Conservation (phyloP, 2,113 vertebrate species). For the Lathamus discolor region DNA sequence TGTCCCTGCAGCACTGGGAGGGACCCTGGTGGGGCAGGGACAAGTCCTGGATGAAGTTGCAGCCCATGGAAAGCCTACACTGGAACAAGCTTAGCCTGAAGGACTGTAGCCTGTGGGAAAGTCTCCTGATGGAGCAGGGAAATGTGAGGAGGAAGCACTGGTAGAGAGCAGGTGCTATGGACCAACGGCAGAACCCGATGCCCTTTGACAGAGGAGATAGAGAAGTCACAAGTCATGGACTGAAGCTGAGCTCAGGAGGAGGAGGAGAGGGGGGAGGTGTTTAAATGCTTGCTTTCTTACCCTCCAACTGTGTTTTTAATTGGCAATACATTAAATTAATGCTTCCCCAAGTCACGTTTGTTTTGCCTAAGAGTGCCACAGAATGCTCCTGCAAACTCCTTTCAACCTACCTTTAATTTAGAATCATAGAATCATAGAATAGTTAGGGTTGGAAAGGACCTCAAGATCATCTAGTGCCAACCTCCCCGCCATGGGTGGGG, state of each 20-base stretch:
- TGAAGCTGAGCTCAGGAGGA: too few species aligned
- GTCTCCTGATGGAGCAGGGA: background rate
- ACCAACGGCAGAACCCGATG: accelerated
- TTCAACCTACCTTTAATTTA: background rate
- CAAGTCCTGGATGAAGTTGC: too few species aligned
- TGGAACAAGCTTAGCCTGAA: too few species aligned
- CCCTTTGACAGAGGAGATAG: too few species aligned
- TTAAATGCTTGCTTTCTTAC: background rate
- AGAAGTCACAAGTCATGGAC: accelerated
- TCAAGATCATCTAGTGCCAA: too few species aligned
- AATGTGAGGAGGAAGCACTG: accelerated
- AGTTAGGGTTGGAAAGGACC: too few species aligned
- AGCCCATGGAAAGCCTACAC: too few species aligned
- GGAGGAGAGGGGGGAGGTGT: background rate
- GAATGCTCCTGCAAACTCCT: background rate
- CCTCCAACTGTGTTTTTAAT: background rate
- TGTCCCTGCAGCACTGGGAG: too few species aligned
- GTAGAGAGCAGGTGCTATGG: accelerated
- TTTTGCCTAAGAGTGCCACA: background rate
- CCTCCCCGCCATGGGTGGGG: too few species aligned
- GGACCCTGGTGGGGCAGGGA: too few species aligned
- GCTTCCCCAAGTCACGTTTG: background rate
- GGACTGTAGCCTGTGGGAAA: background rate
- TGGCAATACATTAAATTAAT: background rate
- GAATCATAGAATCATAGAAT: too few species aligned